Percentiles rank a stretch among this genome's conserved stretches.
Evolutionary conservation across 2,888 invertebrate species (phyloP).

Genomic region (Ypsolopha scabrella): DNA sequence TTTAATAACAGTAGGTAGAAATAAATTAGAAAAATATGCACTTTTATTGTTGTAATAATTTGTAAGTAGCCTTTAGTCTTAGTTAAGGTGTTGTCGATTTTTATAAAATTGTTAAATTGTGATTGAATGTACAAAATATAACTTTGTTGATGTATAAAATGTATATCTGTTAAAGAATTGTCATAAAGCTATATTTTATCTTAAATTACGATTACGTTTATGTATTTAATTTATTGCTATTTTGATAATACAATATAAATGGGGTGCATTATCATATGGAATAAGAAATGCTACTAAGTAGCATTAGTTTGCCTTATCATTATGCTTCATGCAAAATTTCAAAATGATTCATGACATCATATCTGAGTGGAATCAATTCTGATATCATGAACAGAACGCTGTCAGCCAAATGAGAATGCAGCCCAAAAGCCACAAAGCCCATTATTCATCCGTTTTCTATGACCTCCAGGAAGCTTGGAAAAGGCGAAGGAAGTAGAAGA

Average conservation of each 20-base stretch:
- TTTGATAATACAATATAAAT: too few relatives aligned
- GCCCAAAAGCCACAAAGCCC: too few relatives aligned
- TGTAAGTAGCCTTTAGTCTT: constrained; percentile 32
- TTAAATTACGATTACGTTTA: background rate
- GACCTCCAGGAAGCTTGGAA: constrained; percentile 73
- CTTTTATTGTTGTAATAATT: constrained; percentile 5
- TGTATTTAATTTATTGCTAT: too few relatives aligned
- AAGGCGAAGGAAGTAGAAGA: constrained; percentile 83
- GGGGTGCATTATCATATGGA: too few relatives aligned
- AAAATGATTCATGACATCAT: too few relatives aligned
- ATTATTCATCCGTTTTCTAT: constrained; percentile 11
- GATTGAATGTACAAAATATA: background rate
- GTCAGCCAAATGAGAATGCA: too few relatives aligned
- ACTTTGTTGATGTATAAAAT: background rate
- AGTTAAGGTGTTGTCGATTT: constrained; percentile 69
- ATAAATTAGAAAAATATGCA: background rate
- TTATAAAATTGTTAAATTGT: constrained; percentile 6
- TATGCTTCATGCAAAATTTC: too few relatives aligned
- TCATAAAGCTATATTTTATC: constrained; percentile 11
- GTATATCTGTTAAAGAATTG: background rate
- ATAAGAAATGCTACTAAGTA: too few relatives aligned
- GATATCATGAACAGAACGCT: too few relatives aligned
- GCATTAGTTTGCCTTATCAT: too few relatives aligned
- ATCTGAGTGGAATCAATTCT: too few relatives aligned
- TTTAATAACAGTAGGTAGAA: constrained; percentile 16